Conservation (phyloP, 2,113 vertebrate species). For the Alexandromys fortis region DNA sequence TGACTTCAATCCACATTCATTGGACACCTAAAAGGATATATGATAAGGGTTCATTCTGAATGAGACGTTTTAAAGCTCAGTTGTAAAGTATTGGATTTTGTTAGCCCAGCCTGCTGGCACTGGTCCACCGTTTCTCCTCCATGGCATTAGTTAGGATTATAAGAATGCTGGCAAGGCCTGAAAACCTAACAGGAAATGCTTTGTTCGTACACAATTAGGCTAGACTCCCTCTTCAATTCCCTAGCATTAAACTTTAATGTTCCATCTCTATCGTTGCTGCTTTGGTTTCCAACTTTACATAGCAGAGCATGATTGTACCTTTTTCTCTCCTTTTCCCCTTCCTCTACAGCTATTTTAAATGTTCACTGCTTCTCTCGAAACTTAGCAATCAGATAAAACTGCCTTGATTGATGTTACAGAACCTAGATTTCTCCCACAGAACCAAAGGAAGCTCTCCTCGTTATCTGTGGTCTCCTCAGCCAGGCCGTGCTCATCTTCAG, state of each 20-base stretch:
- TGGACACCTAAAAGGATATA: not conserved
- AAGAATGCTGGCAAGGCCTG: constrained; percentile 26
- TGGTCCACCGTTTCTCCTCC: not conserved
- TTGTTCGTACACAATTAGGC: constrained; percentile 66
- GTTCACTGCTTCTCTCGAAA: constrained; percentile 75
- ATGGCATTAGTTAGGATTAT: not conserved
- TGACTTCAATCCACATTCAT: not conserved
- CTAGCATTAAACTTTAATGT: constrained; percentile 56
- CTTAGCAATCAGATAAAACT: constrained; percentile 81
- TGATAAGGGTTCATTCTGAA: not conserved
- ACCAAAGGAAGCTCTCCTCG: constrained; percentile 75
- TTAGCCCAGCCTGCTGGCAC: not conserved
- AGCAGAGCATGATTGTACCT: constrained; percentile 44
- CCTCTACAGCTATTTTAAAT: constrained; percentile 74
- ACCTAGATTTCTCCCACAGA: constrained; percentile 73
- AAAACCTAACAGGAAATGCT: constrained; percentile 29
- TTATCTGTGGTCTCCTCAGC: constrained; percentile 78
- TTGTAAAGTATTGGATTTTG: constrained; percentile 44
- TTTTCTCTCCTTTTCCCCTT: constrained; percentile 55
- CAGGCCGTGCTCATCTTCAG: constrained; percentile 73
- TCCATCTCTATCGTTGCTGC: constrained; percentile 31
- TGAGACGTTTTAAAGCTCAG: not conserved
- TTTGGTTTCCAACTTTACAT: constrained; percentile 67
- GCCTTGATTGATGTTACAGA: constrained; percentile 81
- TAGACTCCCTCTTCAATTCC: constrained; percentile 37